These are phyloP conservation scores for Orchesellides sinensis DNA, from an alignment of 2,888 invertebrate genomes.

Conservation along the genomic window DNA sequence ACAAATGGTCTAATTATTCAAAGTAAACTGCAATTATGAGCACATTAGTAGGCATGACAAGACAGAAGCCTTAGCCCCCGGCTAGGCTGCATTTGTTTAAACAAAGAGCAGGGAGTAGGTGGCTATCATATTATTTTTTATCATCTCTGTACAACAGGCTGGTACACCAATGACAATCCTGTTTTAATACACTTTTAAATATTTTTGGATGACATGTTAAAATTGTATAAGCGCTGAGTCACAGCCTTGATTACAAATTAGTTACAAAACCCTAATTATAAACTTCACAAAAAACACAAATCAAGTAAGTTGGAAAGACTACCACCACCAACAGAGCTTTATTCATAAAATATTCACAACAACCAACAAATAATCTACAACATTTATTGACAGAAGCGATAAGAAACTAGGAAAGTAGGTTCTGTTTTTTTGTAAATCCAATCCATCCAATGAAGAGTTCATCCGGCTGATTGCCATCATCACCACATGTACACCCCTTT, in stretches of 20 bases:
- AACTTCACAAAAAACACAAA: no score
- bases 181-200: no score
- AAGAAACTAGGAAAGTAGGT: neutral
- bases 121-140: no score
- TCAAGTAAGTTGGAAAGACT: no score
- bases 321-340: no score
- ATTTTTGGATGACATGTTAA: neutral
- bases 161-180: no score
- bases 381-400: neutral
- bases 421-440: neutral
- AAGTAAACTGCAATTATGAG: constrained; percentile 50
- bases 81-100: no score
- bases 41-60: constrained; percentile 47
- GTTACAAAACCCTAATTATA: constrained; percentile 2
- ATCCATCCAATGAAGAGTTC: neutral
- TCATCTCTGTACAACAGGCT: no score
- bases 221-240: constrained; percentile 13
- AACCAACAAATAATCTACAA: no score
- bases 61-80: constrained; percentile 32
- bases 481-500: neutral
- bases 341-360: no score
- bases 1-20: constrained; percentile 61
- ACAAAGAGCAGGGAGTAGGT: no score
- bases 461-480: constrained; percentile 14
- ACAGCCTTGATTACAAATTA: constrained; percentile 45